Conservation (phyloP, 2,113 vertebrate genomes). For the Tinamus guttatus region DNA sequence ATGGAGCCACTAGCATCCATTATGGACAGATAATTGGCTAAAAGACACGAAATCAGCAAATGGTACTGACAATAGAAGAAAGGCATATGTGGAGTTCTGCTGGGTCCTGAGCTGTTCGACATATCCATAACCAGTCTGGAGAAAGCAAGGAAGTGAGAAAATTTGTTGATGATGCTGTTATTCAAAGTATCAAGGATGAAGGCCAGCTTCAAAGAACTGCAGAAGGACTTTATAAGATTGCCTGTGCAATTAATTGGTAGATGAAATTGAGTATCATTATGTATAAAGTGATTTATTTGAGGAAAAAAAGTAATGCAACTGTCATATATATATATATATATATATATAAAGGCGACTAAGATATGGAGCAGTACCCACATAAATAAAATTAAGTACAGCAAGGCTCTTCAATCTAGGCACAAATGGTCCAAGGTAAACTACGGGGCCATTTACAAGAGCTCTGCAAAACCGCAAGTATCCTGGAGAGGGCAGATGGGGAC, state of each 20-base stretch:
- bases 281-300: neutral
- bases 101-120: neutral
- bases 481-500: neutral
- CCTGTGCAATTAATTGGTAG: neutral
- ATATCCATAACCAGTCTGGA: neutral
- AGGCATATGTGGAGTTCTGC: neutral
- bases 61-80: neutral
- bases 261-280: neutral
- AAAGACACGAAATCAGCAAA: neutral
- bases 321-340: neutral
- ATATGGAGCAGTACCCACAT: neutral
- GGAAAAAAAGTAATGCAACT: neutral
- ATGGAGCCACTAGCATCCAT: neutral
- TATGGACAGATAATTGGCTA: neutral
- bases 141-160: neutral
- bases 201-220: neutral
- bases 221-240: neutral
- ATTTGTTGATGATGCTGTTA: neutral
- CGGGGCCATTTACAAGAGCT: neutral
- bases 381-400: neutral
- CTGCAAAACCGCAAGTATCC: neutral
- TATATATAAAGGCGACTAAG: neutral
- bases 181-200: neutral
- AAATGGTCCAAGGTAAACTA: neutral
- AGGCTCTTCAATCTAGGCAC: neutral